A percentile compares a stretch with the other conserved stretches of the same genome.
phyloP scores from a whole-genome alignment of 2,113 vertebrate genomes.

The Poeciliopsis turrubarensis region DNA sequence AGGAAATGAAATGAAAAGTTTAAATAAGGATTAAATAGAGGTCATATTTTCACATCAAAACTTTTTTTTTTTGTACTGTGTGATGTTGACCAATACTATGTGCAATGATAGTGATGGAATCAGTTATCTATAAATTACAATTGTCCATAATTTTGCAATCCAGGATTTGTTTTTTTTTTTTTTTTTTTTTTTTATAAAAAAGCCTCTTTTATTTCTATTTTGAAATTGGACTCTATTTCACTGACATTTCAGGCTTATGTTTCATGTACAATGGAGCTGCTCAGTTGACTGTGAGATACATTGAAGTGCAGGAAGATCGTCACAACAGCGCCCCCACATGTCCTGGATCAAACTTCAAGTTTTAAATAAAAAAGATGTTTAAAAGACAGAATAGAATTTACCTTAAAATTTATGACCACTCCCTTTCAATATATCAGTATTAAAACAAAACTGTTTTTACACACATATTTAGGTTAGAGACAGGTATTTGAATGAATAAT shows the following conservation, averaged over 20 bases:
- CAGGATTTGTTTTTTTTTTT: too few species aligned
- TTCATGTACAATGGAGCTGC: not conserved
- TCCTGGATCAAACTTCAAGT: not conserved
- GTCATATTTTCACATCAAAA: too few species aligned
- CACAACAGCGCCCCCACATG: slow-evolving; percentile 56
- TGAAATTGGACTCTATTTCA: slow-evolving; percentile 38
- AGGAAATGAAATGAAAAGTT: too few species aligned
- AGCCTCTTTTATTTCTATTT: slow-evolving; percentile 2
- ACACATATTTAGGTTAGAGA: not conserved
- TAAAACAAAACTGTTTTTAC: not conserved
- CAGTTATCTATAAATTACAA: too few species aligned
- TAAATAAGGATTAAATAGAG: too few species aligned
- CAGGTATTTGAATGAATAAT: not conserved
- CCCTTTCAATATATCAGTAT: too few species aligned
- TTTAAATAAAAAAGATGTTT: not conserved
- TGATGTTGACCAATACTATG: too few species aligned
- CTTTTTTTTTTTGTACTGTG: too few species aligned
- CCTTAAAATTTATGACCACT: not conserved
- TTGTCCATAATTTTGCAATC: too few species aligned
- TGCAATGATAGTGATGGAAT: too few species aligned
- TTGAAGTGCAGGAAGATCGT: not conserved
- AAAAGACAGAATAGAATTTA: not conserved
- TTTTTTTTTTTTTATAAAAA: too few species aligned
- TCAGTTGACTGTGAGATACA: too few species aligned
- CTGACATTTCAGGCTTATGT: slow-evolving; percentile 38